These are phyloP conservation scores for Nymphicus hollandicus DNA, from an alignment of 2,113 vertebrate species.

Conservation along the genomic window DNA sequence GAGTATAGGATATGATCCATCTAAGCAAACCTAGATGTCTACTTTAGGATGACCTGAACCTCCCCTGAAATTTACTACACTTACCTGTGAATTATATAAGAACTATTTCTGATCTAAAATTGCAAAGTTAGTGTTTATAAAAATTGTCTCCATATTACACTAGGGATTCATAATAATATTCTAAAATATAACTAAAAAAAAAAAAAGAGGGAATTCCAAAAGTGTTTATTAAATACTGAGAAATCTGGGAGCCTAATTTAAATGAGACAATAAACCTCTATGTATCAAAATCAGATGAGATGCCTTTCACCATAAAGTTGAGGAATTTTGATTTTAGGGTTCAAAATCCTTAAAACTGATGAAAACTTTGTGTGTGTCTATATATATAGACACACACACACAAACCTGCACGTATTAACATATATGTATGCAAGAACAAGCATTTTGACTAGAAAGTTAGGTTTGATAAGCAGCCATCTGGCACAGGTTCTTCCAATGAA, in stretches of 20 bases:
- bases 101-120: background rate
- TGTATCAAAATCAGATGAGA: background rate
- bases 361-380: rapidly evolving
- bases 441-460: background rate
- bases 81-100: background rate
- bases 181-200: background rate
- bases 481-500: background rate
- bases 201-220: rapidly evolving
- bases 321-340: background rate
- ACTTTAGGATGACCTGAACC: background rate
- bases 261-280: background rate
- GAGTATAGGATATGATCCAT: background rate
- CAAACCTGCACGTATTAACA: background rate
- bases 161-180: background rate
- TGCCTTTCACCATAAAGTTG: rapidly evolving
- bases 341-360: background rate
- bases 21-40: background rate
- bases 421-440: background rate
- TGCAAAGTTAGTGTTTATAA: background rate
- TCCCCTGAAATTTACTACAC: background rate
- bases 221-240: background rate
- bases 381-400: rapidly evolving
- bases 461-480: background rate
- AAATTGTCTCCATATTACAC: background rate
- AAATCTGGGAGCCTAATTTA: background rate